These are phyloP conservation scores for Tachina grossa DNA, from an alignment of 2,888 invertebrate genomes.

Conservation along the genomic window DNA sequence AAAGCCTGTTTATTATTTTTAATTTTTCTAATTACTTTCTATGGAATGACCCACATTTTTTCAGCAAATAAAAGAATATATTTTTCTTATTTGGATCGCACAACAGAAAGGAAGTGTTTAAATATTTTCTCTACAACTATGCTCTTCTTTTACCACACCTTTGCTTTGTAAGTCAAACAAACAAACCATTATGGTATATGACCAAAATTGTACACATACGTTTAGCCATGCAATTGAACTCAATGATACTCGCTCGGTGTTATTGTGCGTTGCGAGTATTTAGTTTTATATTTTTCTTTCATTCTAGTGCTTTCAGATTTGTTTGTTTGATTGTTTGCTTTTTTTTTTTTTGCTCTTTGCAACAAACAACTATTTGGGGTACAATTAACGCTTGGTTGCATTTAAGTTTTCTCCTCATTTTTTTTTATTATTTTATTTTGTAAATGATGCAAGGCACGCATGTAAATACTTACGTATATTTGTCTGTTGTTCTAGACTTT, in stretches of 20 bases:
- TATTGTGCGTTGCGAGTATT: slow-evolving; percentile 13
- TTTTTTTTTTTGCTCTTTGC: slow-evolving; percentile 33
- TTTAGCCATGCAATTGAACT: slow-evolving; percentile 37
- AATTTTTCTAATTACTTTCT: background rate
- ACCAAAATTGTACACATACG: slow-evolving; percentile 38
- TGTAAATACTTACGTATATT: background rate
- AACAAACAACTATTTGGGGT: slow-evolving; percentile 67
- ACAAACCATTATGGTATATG: slow-evolving; percentile 15
- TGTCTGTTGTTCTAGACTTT: slow-evolving; percentile 32
- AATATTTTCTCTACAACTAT: slow-evolving; percentile 14
- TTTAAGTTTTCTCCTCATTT: slow-evolving; percentile 50
- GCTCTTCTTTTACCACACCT: slow-evolving; percentile 13
- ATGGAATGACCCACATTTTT: slow-evolving; percentile 28
- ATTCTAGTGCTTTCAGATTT: slow-evolving; percentile 46
- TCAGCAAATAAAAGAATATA: background rate
- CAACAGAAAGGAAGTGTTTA: slow-evolving; percentile 50
- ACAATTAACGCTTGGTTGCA: slow-evolving; percentile 68
- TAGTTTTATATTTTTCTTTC: slow-evolving; percentile 48
- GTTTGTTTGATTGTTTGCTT: background rate
- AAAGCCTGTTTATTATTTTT: too few relatives aligned
- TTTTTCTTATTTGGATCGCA: background rate
- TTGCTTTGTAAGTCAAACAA: slow-evolving; percentile 26
- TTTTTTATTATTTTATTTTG: background rate
- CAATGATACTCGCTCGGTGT: slow-evolving; percentile 54
- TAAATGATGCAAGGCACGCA: slow-evolving; percentile 66